phyloP scores from a whole-genome alignment of 1,140 invertebrate genomes.

The Goniozus legneri region DNA sequence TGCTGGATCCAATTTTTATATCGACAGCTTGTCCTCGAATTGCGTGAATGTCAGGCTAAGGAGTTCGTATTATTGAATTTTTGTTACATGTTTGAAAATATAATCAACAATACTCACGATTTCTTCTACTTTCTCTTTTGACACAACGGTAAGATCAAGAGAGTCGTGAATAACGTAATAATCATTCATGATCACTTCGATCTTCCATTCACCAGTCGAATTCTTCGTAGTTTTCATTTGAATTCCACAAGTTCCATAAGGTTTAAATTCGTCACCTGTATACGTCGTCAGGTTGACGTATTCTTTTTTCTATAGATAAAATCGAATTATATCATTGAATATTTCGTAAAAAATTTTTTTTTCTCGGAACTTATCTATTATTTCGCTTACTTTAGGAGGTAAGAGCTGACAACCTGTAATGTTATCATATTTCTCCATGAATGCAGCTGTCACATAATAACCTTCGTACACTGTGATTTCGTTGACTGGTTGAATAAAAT shows the following conservation, averaged over 20 bases:
- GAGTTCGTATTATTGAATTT: too few relatives aligned
- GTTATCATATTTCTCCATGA: constrained; percentile 4
- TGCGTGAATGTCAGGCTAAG: too few relatives aligned
- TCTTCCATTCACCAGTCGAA: constrained; percentile 13
- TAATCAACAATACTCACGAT: constrained; percentile 1
- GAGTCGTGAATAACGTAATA: neutral
- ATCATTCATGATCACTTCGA: neutral
- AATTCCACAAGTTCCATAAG: constrained; percentile 22
- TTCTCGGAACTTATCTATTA: too few relatives aligned
- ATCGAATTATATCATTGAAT: too few relatives aligned
- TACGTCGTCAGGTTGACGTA: constrained; percentile 1
- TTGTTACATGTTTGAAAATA: too few relatives aligned
- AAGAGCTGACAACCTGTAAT: constrained; percentile 11
- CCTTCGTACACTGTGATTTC: constrained; percentile 12
- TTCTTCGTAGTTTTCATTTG: constrained; percentile 14
- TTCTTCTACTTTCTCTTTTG: too few relatives aligned
- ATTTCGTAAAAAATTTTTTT: too few relatives aligned
- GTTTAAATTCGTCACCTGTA: constrained; percentile 1
- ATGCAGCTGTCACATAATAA: constrained; percentile 8
- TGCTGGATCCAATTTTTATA: constrained; percentile 9
- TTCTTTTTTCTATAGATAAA: too few relatives aligned
- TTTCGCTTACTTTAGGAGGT: neutral
- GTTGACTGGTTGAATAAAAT: too few relatives aligned
- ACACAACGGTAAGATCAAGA: too few relatives aligned
- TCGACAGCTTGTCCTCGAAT: too few relatives aligned